Evolutionary conservation across 2,888 invertebrate genomes (phyloP).

Genomic region (Dascillus cervinus): DNA sequence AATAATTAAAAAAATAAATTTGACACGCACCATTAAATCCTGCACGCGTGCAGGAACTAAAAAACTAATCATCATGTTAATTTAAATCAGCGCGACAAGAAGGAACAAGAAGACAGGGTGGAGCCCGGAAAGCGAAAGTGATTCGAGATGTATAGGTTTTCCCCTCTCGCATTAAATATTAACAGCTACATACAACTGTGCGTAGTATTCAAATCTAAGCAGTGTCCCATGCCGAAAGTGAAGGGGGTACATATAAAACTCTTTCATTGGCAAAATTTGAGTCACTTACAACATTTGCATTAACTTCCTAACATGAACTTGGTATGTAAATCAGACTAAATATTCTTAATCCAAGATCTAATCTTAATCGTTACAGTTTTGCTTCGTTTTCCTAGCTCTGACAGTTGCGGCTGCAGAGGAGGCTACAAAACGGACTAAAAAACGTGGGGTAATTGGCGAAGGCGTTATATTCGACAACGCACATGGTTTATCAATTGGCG

Average conservation of each 20-base stretch:
- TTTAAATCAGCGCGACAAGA: conserved; percentile 11
- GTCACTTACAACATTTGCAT: not conserved
- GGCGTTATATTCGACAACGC: conserved; percentile 4
- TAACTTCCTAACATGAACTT: conserved; percentile 6
- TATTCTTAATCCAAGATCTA: no score
- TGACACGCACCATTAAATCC: no score
- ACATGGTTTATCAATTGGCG: conserved; percentile 1
- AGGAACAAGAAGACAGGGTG: conserved; percentile 12
- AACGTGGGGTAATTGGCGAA: conserved; percentile 15
- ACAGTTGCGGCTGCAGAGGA: conserved; percentile 22
- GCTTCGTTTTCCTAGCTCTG: conserved; percentile 23
- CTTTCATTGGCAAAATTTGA: conserved; percentile 8
- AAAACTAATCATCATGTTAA: no score
- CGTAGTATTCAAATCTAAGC: conserved; percentile 9
- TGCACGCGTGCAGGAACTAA: no score
- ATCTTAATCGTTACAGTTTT: conserved; percentile 18
- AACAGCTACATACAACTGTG: conserved; percentile 6
- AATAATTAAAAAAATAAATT: no score
- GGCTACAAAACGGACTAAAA: conserved; percentile 18
- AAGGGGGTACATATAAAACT: conserved; percentile 14
- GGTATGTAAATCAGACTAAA: conserved; percentile 13
- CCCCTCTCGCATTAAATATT: conserved; percentile 14
- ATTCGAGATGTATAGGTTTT: conserved; percentile 12
- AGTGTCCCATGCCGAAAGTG: conserved; percentile 7
- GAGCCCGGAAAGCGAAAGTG: conserved; percentile 18